Conservation (phyloP, 2,797 vertebrate genomes). For the Phylloscopus collybita region DNA sequence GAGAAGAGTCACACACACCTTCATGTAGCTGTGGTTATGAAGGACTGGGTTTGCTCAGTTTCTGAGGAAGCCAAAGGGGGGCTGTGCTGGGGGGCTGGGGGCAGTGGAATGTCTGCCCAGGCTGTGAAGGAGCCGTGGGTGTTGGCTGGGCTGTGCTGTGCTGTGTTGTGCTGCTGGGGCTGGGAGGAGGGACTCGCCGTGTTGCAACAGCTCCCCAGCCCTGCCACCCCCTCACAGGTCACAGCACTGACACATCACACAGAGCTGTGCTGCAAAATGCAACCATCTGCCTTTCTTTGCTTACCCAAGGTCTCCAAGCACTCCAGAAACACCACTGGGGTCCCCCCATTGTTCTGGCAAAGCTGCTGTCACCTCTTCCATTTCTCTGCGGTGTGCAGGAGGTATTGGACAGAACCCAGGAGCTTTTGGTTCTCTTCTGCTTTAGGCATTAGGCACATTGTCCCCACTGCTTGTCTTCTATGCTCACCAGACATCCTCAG, state of each 20-base stretch:
- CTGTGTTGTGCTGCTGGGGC: neutral
- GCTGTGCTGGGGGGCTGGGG: neutral
- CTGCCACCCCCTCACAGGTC: slow-evolving; percentile 17
- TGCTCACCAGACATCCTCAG: fast-evolving
- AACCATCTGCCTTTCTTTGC: neutral
- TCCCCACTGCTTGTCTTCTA: neutral
- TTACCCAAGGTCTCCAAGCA: neutral
- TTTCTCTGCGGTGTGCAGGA: neutral
- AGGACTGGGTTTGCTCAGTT: neutral
- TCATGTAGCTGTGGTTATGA: neutral
- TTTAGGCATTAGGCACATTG: neutral
- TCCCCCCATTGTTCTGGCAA: neutral
- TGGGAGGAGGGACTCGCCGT: neutral
- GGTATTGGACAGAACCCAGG: neutral
- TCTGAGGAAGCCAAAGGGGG: neutral
- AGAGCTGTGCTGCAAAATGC: neutral
- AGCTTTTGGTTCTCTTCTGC: neutral
- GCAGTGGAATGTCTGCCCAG: neutral
- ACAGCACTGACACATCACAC: neutral
- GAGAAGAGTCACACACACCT: neutral
- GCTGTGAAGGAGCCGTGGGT: neutral
- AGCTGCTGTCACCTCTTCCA: neutral
- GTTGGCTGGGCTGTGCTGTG: neutral
- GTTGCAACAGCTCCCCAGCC: neutral
- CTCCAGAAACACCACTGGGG: neutral